Evolutionary conservation across 2,113 vertebrate species (phyloP).

Genomic region (Ophiodon elongatus): DNA sequence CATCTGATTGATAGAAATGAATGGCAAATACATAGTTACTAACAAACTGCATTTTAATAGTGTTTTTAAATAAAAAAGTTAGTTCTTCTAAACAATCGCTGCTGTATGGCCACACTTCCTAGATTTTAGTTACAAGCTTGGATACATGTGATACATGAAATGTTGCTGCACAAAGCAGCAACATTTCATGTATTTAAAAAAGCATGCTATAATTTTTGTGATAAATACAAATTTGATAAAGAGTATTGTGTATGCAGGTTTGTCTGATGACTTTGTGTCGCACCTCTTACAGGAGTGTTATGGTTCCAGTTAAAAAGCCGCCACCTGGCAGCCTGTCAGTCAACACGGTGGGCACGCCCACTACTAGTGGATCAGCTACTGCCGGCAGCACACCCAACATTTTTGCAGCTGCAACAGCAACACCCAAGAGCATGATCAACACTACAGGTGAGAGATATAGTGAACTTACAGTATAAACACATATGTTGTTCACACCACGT

Average conservation of each 20-base stretch:
- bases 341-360: constrained; percentile 93
- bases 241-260: background rate
- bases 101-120: background rate
- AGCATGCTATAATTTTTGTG: background rate
- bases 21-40: background rate
- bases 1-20: background rate
- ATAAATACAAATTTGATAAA: background rate
- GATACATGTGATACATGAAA: too few relatives aligned
- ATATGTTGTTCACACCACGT: background rate
- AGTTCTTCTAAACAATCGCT: background rate
- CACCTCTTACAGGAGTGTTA: constrained; percentile 89
- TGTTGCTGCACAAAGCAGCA: background rate
- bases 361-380: constrained; percentile 86
- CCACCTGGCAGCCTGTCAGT: constrained; percentile 95
- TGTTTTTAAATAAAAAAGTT: background rate
- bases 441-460: constrained; percentile 84
- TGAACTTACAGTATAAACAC: background rate
- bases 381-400: constrained; percentile 95
- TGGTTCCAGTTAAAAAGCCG: constrained; percentile 97
- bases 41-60: background rate
- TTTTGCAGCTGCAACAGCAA: constrained; percentile 94
- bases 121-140: background rate
- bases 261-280: constrained; percentile 19
- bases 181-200: background rate
- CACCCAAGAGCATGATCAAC: constrained; percentile 99